A percentile compares a stretch with the other conserved stretches of the same genome.
phyloP scores from a whole-genome alignment of 2,888 invertebrate species.

The Lasioglossum vierecki region DNA sequence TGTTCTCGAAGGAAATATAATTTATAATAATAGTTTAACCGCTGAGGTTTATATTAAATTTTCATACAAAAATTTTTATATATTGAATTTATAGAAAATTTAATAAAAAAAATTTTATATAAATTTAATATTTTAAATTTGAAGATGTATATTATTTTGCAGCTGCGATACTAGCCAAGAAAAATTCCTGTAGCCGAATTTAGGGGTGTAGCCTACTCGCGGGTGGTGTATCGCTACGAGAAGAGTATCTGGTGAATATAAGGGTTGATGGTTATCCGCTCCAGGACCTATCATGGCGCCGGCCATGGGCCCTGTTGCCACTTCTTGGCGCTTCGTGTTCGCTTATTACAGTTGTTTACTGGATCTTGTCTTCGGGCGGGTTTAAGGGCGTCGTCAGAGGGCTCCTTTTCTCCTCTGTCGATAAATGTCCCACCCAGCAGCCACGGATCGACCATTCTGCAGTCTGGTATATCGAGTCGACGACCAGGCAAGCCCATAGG shows the following conservation, averaged over 20 bases:
- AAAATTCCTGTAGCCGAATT: background rate
- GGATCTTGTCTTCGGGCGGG: slow-evolving; percentile 77
- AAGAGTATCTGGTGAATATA: background rate
- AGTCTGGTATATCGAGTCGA: slow-evolving; percentile 23
- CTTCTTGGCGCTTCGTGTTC: slow-evolving; percentile 76
- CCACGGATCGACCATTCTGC: background rate
- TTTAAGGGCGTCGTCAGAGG: slow-evolving; percentile 63
- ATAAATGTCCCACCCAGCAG: slow-evolving; percentile 2
- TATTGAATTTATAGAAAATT: too few relatives aligned
- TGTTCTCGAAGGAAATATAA: background rate
- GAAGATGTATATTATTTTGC: background rate
- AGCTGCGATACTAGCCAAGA: background rate
- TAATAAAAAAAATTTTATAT: too few relatives aligned
- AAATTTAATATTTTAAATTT: too few relatives aligned
- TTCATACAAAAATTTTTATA: too few relatives aligned
- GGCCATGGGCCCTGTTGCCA: slow-evolving; percentile 61
- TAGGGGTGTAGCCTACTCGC: background rate
- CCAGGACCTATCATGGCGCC: background rate
- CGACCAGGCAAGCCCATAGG: slow-evolving; percentile 8
- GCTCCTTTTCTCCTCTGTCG: background rate
- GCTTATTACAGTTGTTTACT: slow-evolving; percentile 81
- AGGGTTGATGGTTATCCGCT: background rate
- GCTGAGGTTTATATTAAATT: too few relatives aligned
- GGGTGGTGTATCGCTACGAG: background rate
- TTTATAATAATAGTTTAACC: too few relatives aligned